phyloP scores from a whole-genome alignment of 2,113 vertebrate genomes.

The Lampris megalopsis region DNA sequence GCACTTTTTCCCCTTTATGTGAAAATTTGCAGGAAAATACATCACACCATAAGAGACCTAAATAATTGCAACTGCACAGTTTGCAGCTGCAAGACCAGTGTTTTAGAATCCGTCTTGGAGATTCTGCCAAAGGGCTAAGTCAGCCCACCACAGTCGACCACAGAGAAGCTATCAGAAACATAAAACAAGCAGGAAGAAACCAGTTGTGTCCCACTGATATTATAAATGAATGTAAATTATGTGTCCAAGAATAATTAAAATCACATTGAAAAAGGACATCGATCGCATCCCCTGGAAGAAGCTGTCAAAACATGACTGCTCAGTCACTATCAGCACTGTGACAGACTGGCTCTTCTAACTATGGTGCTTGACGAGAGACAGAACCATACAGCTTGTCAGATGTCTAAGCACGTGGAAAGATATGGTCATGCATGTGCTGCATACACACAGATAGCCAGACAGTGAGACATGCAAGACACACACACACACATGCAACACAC shows the following conservation, averaged over 20 bases:
- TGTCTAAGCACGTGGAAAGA: conserved; percentile 32
- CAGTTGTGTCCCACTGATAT: conserved; percentile 1
- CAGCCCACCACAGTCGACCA: too few species aligned
- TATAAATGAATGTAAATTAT: background rate
- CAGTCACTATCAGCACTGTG: conserved; percentile 28
- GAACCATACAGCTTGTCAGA: conserved; percentile 13
- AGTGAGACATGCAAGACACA: background rate
- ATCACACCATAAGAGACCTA: too few species aligned
- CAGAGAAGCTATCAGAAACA: background rate
- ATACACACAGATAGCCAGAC: background rate
- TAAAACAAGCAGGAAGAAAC: conserved; percentile 27
- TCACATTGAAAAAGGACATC: background rate
- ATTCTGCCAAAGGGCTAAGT: too few species aligned
- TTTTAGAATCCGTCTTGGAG: too few species aligned
- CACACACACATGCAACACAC: background rate
- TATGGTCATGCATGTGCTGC: conserved; percentile 6
- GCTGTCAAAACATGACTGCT: conserved; percentile 47
- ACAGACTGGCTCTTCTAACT: conserved; percentile 29
- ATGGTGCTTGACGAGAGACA: conserved; percentile 31
- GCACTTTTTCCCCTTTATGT: too few species aligned
- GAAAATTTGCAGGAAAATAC: too few species aligned
- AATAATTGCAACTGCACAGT: too few species aligned
- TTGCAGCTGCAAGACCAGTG: too few species aligned
- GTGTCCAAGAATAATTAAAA: conserved; percentile 11
- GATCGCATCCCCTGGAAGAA: conserved; percentile 45